phyloP scores from a whole-genome alignment of 1,140 invertebrate species.

The Luehdorfia chinensis region DNA sequence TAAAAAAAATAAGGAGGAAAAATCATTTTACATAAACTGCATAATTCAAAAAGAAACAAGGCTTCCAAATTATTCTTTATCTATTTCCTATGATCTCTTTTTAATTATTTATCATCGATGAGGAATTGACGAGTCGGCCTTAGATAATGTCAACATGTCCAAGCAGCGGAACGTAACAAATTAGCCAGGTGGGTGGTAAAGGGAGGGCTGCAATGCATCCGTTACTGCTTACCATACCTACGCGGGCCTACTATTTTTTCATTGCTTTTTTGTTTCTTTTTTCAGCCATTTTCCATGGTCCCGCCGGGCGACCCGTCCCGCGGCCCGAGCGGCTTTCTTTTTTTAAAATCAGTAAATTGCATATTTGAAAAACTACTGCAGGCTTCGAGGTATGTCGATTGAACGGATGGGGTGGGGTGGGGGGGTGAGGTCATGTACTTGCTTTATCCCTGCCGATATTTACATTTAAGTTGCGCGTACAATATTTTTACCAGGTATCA shows the following conservation, averaged over 20 bases:
- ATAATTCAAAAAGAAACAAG: no score
- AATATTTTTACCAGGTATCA: constrained; percentile 2
- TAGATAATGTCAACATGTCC: no score
- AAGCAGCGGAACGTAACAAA: no score
- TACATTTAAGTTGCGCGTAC: constrained; percentile 1
- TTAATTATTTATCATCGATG: no score
- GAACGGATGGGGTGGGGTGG: constrained; percentile 32
- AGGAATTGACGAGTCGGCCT: no score
- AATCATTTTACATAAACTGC: no score
- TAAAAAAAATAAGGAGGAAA: no score
- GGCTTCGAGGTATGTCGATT: constrained; percentile 41
- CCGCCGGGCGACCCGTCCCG: constrained; percentile 44
- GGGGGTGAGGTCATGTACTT: constrained; percentile 10
- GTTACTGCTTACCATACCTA: constrained; percentile 60
- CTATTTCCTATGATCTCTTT: no score
- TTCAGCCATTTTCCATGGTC: constrained; percentile 61
- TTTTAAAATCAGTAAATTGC: constrained; percentile 75
- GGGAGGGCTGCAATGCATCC: constrained; percentile 24
- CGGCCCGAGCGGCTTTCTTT: constrained; percentile 38
- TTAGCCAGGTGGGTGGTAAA: background rate
- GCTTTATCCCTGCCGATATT: constrained; percentile 9
- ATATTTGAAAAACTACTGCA: constrained; percentile 73
- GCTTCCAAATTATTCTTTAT: no score
- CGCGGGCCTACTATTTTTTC: constrained; percentile 52
- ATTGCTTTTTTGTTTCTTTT: constrained; percentile 52